These are phyloP conservation scores for Hystrix cristata DNA, from an alignment of 2,113 vertebrate species.

Conservation along the genomic window DNA sequence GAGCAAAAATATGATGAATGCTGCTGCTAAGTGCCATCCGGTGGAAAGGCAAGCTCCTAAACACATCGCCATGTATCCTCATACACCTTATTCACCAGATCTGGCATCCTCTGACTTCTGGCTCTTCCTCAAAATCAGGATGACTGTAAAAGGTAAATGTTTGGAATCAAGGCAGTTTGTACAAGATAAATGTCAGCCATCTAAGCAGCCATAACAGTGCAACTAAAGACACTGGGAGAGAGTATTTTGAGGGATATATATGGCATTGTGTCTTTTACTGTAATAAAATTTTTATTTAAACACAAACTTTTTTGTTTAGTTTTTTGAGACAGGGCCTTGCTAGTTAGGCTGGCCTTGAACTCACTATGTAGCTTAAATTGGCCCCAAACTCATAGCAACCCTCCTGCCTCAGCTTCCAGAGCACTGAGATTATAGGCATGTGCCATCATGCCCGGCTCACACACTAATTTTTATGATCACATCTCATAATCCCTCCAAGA, in stretches of 20 bases:
- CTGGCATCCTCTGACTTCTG: neutral
- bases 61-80: neutral
- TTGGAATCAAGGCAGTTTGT: neutral
- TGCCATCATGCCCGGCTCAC: neutral
- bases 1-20: too few relatives aligned
- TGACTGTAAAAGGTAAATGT: neutral
- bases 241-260: neutral
- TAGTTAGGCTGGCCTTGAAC: neutral
- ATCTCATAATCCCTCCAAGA: neutral
- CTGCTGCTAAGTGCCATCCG: neutral
- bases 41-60: neutral
- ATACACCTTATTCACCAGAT: neutral
- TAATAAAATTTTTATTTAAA: neutral
- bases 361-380: neutral
- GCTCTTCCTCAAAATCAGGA: neutral
- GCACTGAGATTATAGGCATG: neutral
- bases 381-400: neutral
- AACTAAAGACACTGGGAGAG: neutral
- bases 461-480: neutral
- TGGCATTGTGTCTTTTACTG: neutral
- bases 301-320: neutral
- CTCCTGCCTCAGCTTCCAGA: neutral
- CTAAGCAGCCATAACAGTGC: neutral
- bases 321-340: neutral
- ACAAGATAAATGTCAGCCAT: too few relatives aligned